Evolutionary conservation across 2,113 vertebrate species (phyloP).

Genomic region (Pituophis catenifer): DNA sequence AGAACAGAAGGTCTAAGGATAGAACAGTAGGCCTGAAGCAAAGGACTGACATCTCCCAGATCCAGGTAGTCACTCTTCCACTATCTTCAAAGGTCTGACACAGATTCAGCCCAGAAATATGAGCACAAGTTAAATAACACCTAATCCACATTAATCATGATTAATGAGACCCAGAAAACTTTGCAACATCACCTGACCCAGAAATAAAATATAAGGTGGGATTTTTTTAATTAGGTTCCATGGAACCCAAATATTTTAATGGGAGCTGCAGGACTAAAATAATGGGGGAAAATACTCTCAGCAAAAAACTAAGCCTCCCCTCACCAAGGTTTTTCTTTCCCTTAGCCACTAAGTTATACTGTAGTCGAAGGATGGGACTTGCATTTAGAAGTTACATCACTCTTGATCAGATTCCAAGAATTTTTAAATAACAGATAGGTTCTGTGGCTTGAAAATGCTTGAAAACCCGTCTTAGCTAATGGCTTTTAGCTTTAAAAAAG

Average conservation of each 20-base stretch:
- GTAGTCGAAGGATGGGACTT: not conserved
- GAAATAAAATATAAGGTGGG: not conserved
- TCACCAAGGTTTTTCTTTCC: not conserved
- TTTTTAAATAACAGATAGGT: not conserved
- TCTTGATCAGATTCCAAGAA: not conserved
- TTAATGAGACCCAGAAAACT: not conserved
- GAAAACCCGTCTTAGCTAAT: not conserved
- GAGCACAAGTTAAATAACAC: not conserved
- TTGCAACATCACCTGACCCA: not conserved
- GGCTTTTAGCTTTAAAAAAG: not conserved
- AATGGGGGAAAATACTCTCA: not conserved
- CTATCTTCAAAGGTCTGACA: not conserved
- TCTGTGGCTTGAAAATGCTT: not conserved
- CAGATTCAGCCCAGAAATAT: not conserved
- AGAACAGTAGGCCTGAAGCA: not conserved
- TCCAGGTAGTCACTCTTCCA: not conserved
- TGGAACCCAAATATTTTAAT: not conserved
- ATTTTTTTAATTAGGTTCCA: not conserved
- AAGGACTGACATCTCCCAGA: not conserved
- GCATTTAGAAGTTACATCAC: not conserved
- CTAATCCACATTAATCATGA: not conserved
- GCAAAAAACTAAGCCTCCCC: not conserved
- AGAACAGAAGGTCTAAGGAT: not conserved
- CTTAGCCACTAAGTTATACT: not conserved
- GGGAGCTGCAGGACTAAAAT: not conserved